A percentile compares a stretch with the other conserved stretches of the same genome.
Conservation (phyloP, 1,140 invertebrate species). For the Araneus ventricosus region DNA sequence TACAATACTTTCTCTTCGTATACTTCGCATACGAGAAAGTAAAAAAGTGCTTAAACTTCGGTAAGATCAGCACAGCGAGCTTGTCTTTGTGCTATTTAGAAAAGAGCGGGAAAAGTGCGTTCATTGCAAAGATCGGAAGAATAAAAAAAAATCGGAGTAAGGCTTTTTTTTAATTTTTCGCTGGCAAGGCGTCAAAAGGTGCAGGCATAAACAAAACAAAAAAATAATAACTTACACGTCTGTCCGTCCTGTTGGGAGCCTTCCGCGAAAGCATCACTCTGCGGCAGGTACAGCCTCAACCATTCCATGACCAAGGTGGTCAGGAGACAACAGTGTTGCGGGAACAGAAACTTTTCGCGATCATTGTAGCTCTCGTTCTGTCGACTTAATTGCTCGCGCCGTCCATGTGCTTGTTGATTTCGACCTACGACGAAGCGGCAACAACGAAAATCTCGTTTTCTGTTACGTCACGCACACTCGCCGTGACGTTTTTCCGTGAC, state of each 20-base stretch:
- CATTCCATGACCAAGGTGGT: neutral
- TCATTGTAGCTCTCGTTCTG: constrained; percentile 26
- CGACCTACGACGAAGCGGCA: constrained; percentile 17
- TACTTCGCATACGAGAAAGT: too few relatives aligned
- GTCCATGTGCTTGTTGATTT: constrained; percentile 1
- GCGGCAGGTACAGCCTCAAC: neutral
- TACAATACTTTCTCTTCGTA: too few relatives aligned
- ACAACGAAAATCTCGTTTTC: constrained; percentile 40
- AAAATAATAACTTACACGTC: constrained; percentile 17
- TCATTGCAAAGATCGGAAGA: neutral
- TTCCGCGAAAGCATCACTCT: neutral
- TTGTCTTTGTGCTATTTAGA: too few relatives aligned
- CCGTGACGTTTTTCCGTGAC: neutral
- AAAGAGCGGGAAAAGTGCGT: neutral
- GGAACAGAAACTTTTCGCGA: neutral
- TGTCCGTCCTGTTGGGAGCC: neutral
- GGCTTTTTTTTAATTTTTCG: neutral
- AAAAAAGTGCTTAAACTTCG: too few relatives aligned
- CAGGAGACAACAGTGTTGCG: neutral
- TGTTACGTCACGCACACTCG: neutral
- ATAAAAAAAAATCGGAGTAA: neutral
- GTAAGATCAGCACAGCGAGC: too few relatives aligned
- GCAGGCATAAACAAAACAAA: neutral
- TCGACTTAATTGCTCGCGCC: neutral
- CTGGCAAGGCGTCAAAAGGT: neutral